These are phyloP conservation scores for Agrotis ipsilon DNA, from an alignment of 2,888 invertebrate genomes.

Conservation along the genomic window DNA sequence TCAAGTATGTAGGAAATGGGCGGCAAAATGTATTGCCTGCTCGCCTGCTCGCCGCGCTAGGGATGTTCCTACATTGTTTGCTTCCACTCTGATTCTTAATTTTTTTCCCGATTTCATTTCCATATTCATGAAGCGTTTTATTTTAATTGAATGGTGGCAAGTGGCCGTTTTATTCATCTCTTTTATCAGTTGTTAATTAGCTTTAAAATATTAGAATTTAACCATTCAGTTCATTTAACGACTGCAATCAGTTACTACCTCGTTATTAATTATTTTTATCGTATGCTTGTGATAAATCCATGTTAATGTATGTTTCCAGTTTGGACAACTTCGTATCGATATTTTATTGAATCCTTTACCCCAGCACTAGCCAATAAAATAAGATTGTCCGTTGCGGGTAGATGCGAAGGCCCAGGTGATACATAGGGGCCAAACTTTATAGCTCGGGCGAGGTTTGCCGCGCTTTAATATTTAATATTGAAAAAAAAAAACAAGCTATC, in stretches of 20 bases:
- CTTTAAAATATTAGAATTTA: constrained; percentile 1
- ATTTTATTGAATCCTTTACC: constrained; percentile 63
- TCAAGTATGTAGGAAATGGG: constrained; percentile 70
- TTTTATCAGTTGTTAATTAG: constrained; percentile 19
- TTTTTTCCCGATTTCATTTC: constrained; percentile 21
- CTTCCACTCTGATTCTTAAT: constrained; percentile 19
- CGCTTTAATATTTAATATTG: constrained; percentile 88
- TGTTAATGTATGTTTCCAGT: constrained; percentile 2
- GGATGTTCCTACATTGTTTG: constrained; percentile 55
- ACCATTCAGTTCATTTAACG: constrained; percentile 26
- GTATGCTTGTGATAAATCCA: constrained; percentile 13
- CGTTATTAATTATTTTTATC: constrained; percentile 12
- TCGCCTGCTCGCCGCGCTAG: constrained; percentile 66
- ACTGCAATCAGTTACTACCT: constrained; percentile 7
- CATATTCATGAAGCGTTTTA: constrained; percentile 9
- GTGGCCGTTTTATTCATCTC: constrained; percentile 7
- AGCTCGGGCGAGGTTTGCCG: constrained; percentile 85
- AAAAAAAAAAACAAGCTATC: constrained; percentile 81
- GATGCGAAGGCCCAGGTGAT: constrained; percentile 85
- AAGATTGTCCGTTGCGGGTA: constrained; percentile 83
- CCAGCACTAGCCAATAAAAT: constrained; percentile 83
- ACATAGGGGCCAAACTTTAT: constrained; percentile 87
- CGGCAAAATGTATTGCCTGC: constrained; percentile 68
- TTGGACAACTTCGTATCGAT: constrained; percentile 56
- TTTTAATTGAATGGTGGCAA: constrained; percentile 22